phyloP scores from a whole-genome alignment of 1,140 invertebrate species.

The Macrobrachium nipponense region DNA sequence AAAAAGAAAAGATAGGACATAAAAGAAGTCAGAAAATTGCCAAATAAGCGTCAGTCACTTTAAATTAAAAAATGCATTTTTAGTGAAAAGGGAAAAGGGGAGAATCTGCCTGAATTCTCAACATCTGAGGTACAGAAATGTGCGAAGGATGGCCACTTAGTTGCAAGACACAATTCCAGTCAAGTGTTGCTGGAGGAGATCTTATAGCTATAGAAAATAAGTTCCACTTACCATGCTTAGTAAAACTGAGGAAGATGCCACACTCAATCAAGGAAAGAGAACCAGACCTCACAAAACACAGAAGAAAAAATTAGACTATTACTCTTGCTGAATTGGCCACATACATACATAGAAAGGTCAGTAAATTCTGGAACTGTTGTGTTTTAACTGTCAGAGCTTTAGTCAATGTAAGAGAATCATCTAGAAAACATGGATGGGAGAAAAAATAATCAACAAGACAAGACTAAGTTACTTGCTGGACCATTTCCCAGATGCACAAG shows the following conservation, averaged over 20 bases:
- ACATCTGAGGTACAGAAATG: conserved; percentile 12
- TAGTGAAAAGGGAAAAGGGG: too few relatives aligned
- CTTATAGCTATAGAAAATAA: conserved; percentile 21
- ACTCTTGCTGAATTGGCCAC: conserved; percentile 12
- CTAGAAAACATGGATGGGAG: neutral
- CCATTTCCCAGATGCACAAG: too few relatives aligned
- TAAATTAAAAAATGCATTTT: neutral
- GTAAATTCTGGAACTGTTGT: neutral
- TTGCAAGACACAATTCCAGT: conserved; percentile 7
- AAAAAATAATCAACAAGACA: too few relatives aligned
- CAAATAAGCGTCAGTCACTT: neutral
- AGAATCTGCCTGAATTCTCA: neutral
- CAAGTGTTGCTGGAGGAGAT: conserved; percentile 1
- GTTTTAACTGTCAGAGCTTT: conserved; percentile 23
- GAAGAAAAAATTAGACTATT: neutral
- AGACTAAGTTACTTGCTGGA: too few relatives aligned
- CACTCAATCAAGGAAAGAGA: neutral
- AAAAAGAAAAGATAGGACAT: neutral
- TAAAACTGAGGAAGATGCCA: neutral
- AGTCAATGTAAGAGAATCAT: neutral
- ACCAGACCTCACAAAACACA: conserved; percentile 8
- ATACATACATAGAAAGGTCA: conserved; percentile 6
- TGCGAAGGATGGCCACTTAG: conserved; percentile 9
- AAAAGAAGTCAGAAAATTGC: neutral
- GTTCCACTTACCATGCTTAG: conserved; percentile 20